Evolutionary conservation across 2,113 vertebrate species (phyloP).

Genomic region (Pyrgilauda ruficollis): DNA sequence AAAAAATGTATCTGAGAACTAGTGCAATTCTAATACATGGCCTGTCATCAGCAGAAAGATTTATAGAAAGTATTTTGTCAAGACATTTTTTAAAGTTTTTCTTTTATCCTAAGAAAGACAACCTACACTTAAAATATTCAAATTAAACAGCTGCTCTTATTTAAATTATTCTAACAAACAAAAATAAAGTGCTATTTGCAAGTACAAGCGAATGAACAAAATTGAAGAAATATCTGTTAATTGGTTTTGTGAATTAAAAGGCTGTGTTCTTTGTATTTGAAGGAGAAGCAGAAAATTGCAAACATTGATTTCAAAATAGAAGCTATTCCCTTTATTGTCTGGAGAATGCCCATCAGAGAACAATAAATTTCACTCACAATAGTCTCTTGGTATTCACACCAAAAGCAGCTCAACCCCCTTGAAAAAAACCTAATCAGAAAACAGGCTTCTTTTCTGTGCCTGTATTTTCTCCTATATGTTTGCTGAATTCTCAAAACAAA

Average conservation of each 20-base stretch:
- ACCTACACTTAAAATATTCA: neutral
- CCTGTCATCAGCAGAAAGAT: neutral
- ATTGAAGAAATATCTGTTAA: constrained; percentile 16
- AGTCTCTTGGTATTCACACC: neutral
- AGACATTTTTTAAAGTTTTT: neutral
- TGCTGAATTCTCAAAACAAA: neutral
- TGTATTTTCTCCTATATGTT: neutral
- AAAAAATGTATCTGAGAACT: neutral
- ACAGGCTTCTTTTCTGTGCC: neutral
- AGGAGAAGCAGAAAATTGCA: constrained; percentile 32
- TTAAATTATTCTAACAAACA: neutral
- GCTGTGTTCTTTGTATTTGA: neutral
- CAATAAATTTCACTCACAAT: neutral
- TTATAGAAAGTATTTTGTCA: neutral
- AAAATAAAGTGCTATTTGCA: constrained; percentile 19
- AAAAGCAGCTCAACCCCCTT: neutral
- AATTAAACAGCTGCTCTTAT: neutral
- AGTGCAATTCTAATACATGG: neutral
- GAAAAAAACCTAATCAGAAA: neutral
- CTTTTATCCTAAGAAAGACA: neutral
- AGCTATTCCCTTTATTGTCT: constrained; percentile 5
- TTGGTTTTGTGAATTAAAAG: constrained; percentile 21
- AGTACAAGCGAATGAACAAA: neutral
- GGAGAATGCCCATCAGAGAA: neutral
- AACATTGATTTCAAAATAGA: constrained; percentile 31